Base-by-base conservation (phyloP, 2,113 vertebrate species). In the Rhagologus leucostigma region DNA sequence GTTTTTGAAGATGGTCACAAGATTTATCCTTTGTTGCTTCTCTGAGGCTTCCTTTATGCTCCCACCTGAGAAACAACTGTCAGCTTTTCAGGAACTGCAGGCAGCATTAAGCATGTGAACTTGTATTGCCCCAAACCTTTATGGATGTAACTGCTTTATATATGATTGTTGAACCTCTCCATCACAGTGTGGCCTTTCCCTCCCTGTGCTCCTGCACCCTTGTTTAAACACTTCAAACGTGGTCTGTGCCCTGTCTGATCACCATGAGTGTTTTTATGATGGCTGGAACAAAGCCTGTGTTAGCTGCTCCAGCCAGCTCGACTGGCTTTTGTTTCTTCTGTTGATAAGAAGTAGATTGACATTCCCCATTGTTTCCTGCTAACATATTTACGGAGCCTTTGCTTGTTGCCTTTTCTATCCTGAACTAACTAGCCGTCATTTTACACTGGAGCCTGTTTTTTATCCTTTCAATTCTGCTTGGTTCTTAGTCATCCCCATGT, bases 321-420 rank as follows among this genome's bases (percentile, higher is more conserved):
- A 67, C 91, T 94, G 74, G n/a, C 60, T 91, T 95, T 95, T 95
- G 77, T 94, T 96, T 96, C 59, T 57, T 75, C 49, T 3, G 1
- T 30, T 1, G 93, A 96, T 97, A 95, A 95, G 93, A 73, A 82
- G 79, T 84, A 91, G 91, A 75, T 84, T 1, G 2, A 91, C 69
- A 85, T 95, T 95, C 69, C 57, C 69, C 84, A 57, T 89, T 87
- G 87, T 95, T 95, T 94, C 84, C 89, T 81, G 73, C 74, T 79
- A 68, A 76, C 10, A 3, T 95, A 87, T 87, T 96, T 95, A 65
- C 57, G 87, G 93, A 95, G 57, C 57, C 57, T 84, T 91, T 91
- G 37, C 65, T 79, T 91, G 68, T 91, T 95, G 74, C 65, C 39
- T 82, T 94, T 89, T 5, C 8, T 71, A 35, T 89, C 55, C 59